These are phyloP conservation scores for Tonatia bakeri DNA, from an alignment of 2,113 vertebrate species.

Conservation along the genomic window DNA sequence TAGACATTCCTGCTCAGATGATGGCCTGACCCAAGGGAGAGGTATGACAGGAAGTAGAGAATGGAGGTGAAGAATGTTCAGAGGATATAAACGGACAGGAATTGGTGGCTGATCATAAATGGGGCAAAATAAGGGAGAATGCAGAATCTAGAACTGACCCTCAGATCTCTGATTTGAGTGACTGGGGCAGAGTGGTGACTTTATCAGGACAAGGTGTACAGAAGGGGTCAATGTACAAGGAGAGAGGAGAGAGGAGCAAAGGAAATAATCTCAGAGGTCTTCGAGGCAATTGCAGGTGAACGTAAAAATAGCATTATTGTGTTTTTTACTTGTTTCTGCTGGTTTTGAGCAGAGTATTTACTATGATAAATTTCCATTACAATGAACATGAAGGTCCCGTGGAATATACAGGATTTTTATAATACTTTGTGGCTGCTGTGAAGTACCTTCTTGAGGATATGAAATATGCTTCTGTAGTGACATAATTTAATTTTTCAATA, in stretches of 20 bases:
- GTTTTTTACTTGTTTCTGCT: not conserved
- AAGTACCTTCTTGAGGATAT: not conserved
- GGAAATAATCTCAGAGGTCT: not conserved
- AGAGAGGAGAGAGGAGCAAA: not conserved
- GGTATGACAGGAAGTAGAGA: not conserved
- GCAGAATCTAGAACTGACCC: not conserved
- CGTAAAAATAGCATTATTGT: too few species aligned
- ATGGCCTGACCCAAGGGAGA: not conserved
- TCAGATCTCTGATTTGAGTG: not conserved
- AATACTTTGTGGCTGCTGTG: not conserved
- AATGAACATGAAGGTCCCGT: not conserved
- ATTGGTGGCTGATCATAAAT: not conserved
- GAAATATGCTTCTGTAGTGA: not conserved
- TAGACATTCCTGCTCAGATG: not conserved
- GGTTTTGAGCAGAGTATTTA: not conserved
- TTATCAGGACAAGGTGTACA: not conserved
- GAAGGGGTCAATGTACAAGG: not conserved
- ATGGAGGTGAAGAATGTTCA: not conserved
- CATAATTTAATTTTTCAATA: conserved; percentile 14
- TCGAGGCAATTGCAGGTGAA: not conserved
- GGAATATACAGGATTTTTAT: not conserved
- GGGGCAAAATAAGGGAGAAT: not conserved
- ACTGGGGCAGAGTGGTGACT: not conserved
- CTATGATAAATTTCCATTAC: not conserved
- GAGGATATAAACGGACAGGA: not conserved